Evolutionary conservation across 2,113 vertebrate genomes (phyloP).

Genomic region (Platysternon megacephalum): DNA sequence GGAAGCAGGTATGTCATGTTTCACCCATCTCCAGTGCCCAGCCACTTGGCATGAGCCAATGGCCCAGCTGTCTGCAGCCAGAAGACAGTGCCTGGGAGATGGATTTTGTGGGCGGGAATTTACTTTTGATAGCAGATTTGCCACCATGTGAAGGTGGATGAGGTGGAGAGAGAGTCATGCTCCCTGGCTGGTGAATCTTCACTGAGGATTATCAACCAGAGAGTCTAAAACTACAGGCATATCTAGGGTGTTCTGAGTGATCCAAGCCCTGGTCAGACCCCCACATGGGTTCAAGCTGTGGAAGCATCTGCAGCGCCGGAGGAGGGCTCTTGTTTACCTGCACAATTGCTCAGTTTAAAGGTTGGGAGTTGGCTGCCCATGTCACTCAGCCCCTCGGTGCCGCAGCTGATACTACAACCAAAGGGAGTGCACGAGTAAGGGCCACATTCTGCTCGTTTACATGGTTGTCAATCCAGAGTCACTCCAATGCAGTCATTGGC

Average conservation of each 20-base stretch:
- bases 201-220: too few relatives aligned
- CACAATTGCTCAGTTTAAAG: background rate
- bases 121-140: background rate
- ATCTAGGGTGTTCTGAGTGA: background rate
- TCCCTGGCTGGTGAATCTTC: too few relatives aligned
- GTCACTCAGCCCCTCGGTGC: background rate
- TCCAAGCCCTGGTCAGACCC: background rate
- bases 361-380: background rate
- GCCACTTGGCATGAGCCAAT: too few relatives aligned
- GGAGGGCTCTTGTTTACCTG: background rate
- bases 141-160: background rate
- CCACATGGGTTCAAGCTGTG: too few relatives aligned
- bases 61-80: background rate
- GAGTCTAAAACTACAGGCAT: background rate
- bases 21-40: background rate
- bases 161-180: background rate
- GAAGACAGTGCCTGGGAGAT: background rate
- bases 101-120: background rate
- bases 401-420: background rate
- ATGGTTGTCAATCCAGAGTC: background rate
- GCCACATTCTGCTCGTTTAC: background rate
- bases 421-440: background rate
- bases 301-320: background rate
- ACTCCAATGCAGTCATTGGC: background rate
- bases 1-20: slow-evolving; percentile 20